Percentiles rank a stretch among this genome's conserved stretches.
Evolutionary conservation across 2,113 vertebrate genomes (phyloP).

Genomic region (Paracanthobrama guichenoti): DNA sequence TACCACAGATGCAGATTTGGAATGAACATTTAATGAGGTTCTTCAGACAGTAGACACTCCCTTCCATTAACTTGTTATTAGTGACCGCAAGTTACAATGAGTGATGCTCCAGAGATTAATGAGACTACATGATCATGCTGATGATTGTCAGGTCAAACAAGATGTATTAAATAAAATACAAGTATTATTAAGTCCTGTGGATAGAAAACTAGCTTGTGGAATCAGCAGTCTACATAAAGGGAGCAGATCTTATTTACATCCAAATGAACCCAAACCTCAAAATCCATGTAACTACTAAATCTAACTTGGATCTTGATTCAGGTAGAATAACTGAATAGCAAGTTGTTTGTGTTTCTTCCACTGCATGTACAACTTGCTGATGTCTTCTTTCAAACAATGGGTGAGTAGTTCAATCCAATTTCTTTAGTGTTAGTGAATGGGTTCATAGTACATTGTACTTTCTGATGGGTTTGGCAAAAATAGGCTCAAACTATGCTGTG

Average conservation of each 20-base stretch:
- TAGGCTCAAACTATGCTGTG: not conserved
- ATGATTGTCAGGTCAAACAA: conserved; percentile 1
- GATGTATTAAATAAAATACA: not conserved
- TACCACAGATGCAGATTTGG: not conserved
- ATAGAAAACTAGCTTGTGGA: not conserved
- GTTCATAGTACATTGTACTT: not conserved
- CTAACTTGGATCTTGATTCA: not conserved
- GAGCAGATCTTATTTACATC: not conserved
- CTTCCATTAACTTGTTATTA: conserved; percentile 6
- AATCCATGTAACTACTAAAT: not conserved
- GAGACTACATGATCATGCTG: not conserved
- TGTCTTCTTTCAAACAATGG: not conserved
- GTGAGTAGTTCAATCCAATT: not conserved
- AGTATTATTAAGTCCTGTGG: not conserved
- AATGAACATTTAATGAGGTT: conserved; percentile 19
- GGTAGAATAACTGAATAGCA: not conserved
- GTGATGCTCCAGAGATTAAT: not conserved
- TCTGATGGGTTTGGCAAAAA: not conserved
- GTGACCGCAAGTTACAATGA: not conserved
- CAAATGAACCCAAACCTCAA: not conserved
- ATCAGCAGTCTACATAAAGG: not conserved
- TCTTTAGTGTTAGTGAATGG: not conserved
- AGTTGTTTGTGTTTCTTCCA: not conserved
- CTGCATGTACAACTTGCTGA: not conserved
- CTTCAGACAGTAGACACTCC: conserved; percentile 10